Evolutionary conservation across 92 coral and sea anemone genomes (phyloP), one percentile per base, ranked within the genome.

Genomic region (Plumapathes pennacea): DNA sequence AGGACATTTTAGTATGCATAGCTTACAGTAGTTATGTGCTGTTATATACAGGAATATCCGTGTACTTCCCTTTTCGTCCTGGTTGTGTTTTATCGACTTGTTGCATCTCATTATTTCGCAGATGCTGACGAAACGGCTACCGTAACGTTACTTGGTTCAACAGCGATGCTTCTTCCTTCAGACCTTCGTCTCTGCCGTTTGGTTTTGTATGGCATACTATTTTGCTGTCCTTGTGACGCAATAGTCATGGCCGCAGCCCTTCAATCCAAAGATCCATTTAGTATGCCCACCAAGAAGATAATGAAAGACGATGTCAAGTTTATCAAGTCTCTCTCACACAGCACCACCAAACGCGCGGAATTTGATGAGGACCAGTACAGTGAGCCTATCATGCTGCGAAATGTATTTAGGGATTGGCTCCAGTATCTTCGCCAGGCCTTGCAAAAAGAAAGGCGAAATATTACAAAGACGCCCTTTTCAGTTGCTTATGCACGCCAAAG

Each of bases 161-260:
- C 48, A 15, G 70, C 57, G n/a, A 56, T 57, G 45, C 49, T 15
- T 56, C 48, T 69, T 4, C 76, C 76, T 19, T 26, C 57, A 53
- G 46, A 69, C 47, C 70, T 69, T 12, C 76, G 49, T 4, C 70
- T 32, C 3, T 69, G 76, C 24, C 42, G 71, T 14, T 58, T 63
- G 27, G 43, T 63, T 21, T 12, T 63, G 22, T 63, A 48, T 44
- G 76, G 76, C 18, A 58, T 62, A 7, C 24, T 68, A 8, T 55
- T 68, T 40, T 30, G 49, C 41, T 68, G 76, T 23, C 54, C 66
- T 15, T 68, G 76, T n/a, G 76, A 68, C 48, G 76, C 68, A 4
- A 68, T 68, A 9, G 69, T 68, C 12, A 68, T 68, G 57, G 76
- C 76, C 5, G 76, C 76, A 1, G 25, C 69, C 3, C 54, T 68